These are phyloP conservation scores for Muscicapa comitata DNA, from an alignment of 2,797 vertebrate species.

Conservation along the genomic window DNA sequence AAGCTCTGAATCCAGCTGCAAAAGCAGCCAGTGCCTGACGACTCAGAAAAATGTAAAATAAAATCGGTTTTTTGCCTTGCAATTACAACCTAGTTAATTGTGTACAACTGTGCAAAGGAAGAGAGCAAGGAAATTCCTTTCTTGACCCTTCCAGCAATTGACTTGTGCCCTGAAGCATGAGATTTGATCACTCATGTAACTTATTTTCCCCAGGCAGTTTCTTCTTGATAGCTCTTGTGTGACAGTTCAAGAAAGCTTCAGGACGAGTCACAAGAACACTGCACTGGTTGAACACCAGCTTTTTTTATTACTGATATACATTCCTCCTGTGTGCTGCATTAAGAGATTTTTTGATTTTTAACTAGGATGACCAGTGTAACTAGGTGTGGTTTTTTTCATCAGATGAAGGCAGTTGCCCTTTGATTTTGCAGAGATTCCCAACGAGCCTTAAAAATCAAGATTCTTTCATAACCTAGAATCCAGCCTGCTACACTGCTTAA, in stretches of 20 bases:
- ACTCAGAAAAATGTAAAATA: conserved; percentile 2
- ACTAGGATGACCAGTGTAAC: not conserved
- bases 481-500: not conserved
- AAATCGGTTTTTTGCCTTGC: not conserved
- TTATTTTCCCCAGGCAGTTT: conserved; percentile 1
- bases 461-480: not conserved
- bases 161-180: conserved; percentile 41
- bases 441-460: not conserved
- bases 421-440: not conserved
- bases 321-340: not conserved
- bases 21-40: not conserved
- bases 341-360: not conserved
- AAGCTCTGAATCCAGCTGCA: not conserved
- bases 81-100: conserved; percentile 28
- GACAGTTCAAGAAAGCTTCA: not conserved
- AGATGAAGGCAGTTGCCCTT: not conserved
- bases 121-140: conserved; percentile 53
- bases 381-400: not conserved
- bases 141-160: conserved; percentile 61
- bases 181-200: conserved; percentile 51
- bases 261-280: not conserved
- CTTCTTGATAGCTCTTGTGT: not conserved
- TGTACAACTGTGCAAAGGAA: conserved; percentile 37
- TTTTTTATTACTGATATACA: not conserved
- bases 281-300: not conserved